These are phyloP conservation scores for Lochmaea crataegi DNA, from an alignment of 2,888 invertebrate genomes.

Conservation along the genomic window DNA sequence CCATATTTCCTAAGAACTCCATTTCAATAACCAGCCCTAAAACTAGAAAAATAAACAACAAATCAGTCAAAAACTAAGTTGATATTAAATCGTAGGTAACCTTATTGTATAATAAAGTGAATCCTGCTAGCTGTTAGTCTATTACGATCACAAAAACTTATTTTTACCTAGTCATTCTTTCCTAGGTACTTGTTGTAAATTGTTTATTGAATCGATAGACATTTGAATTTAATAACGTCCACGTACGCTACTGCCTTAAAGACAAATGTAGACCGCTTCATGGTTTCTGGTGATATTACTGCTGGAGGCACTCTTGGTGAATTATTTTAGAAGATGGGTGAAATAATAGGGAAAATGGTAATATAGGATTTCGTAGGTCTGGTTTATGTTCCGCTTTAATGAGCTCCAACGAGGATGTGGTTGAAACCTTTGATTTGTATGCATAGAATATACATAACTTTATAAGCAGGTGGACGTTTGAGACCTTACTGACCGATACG, in stretches of 20 bases:
- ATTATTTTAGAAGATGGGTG: conserved; percentile 42
- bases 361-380: conserved; percentile 30
- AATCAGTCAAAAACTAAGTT: too few relatives aligned
- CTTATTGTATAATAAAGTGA: too few relatives aligned
- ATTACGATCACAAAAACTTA: too few relatives aligned
- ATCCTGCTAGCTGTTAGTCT: too few relatives aligned
- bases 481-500: neutral
- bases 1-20: too few relatives aligned
- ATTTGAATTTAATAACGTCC: neutral
- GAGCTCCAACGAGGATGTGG: conserved; percentile 14
- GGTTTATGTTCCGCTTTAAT: conserved; percentile 31
- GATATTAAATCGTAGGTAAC: too few relatives aligned
- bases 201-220: too few relatives aligned
- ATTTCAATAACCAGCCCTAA: too few relatives aligned
- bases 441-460: conserved; percentile 12
- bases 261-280: conserved; percentile 49
- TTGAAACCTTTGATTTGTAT: conserved; percentile 28
- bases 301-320: conserved; percentile 39
- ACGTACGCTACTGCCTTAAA: conserved; percentile 40
- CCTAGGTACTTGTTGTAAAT: too few relatives aligned
- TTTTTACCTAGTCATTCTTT: too few relatives aligned
- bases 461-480: neutral
- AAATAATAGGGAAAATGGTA: conserved; percentile 43
- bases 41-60: too few relatives aligned
- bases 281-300: conserved; percentile 37